Percentiles rank a stretch among this genome's conserved stretches.
phyloP scores from a whole-genome alignment of 2,113 vertebrate species.

The Mohoua ochrocephala region DNA sequence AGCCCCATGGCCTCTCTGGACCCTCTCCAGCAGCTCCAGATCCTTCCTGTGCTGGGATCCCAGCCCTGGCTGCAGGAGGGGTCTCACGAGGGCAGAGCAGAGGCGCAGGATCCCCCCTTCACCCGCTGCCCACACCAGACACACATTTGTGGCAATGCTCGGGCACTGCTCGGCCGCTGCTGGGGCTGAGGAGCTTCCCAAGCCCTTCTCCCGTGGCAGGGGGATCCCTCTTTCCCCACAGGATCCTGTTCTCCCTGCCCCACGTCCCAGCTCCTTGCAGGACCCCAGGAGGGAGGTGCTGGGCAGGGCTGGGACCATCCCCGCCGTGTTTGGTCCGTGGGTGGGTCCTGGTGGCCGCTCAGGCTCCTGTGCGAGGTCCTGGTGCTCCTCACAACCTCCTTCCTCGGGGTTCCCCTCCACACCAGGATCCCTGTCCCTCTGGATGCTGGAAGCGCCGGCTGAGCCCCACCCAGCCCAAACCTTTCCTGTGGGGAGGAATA shows the following conservation, averaged over 20 bases:
- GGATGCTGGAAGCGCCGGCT: fast-evolving
- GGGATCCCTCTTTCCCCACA: not conserved
- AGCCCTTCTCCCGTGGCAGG: fast-evolving
- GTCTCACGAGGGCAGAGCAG: not conserved
- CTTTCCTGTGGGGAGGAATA: not conserved
- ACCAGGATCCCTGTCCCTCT: not conserved
- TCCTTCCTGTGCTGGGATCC: not conserved
- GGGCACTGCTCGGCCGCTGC: not conserved
- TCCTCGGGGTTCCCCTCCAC: not conserved
- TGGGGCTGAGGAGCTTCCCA: no score
- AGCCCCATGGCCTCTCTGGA: not conserved
- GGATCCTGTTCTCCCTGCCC: not conserved
- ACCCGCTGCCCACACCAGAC: not conserved
- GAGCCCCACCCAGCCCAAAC: not conserved
- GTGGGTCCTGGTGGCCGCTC: not conserved
- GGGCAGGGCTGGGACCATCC: not conserved
- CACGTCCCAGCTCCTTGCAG: fast-evolving
- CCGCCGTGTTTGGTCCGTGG: not conserved
- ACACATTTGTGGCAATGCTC: fast-evolving
- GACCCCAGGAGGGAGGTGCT: fast-evolving
- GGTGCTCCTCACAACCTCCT: not conserved
- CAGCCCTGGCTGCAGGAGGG: not conserved
- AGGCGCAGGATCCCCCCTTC: not conserved
- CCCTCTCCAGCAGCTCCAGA: not conserved
- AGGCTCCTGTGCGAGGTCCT: not conserved